Percentiles rank a stretch among this genome's conserved stretches.
Conservation (phyloP, 2,797 vertebrate species). For the Pseudocheirus occidentalis region DNA sequence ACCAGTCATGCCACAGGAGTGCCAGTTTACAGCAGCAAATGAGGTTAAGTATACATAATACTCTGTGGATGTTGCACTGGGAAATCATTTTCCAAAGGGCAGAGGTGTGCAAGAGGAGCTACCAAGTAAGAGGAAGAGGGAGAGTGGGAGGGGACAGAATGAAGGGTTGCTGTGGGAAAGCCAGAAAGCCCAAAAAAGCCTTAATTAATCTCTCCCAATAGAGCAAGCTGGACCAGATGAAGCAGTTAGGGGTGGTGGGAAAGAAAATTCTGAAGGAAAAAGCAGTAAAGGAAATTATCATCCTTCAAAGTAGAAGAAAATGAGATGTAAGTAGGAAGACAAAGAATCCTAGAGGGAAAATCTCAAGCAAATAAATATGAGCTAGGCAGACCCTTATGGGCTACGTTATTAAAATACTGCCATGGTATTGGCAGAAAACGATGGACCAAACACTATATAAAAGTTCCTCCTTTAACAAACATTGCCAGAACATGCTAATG, state of each 20-base stretch:
- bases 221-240: not conserved
- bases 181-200: not conserved
- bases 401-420: not conserved
- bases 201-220: not conserved
- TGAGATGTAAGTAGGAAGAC: not conserved
- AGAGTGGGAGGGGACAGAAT: not conserved
- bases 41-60: not conserved
- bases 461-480: not conserved
- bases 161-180: not conserved
- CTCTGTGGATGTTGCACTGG: not conserved
- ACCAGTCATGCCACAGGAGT: not conserved
- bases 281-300: not conserved
- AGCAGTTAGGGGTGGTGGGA: not conserved
- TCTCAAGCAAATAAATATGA: not conserved
- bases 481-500: not conserved
- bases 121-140: not conserved
- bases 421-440: not conserved
- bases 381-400: not conserved
- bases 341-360: not conserved
- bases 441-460: not conserved
- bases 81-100: not conserved
- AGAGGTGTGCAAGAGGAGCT: conserved; percentile 33
- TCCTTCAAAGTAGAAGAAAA: not conserved
- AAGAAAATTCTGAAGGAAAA: not conserved
- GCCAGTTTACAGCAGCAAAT: not conserved